Evolutionary conservation across 92 coral and sea anemone genomes (phyloP).

Genomic region (Pocillopora grandis): DNA sequence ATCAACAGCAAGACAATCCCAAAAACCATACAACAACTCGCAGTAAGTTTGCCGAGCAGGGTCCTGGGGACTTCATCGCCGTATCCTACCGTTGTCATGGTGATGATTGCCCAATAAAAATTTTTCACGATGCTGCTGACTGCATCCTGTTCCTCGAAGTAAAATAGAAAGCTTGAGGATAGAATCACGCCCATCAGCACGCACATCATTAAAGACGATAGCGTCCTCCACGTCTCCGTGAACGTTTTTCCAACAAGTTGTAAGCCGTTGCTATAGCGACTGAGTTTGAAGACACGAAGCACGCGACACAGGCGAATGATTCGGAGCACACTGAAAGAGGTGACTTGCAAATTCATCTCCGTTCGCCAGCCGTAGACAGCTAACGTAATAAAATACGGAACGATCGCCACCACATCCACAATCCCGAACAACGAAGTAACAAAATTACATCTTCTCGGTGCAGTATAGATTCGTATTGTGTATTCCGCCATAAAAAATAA

Average conservation of each 20-base stretch:
- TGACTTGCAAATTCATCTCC: conserved; percentile 54
- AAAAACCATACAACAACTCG: conserved; percentile 70
- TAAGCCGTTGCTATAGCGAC: conserved; percentile 83
- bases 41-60: conserved; percentile 71
- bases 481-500: conserved; percentile 81
- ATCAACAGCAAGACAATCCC: conserved; percentile 80
- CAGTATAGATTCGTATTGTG: conserved; percentile 59
- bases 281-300: conserved; percentile 80
- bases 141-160: conserved; percentile 52
- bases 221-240: conserved; percentile 62
- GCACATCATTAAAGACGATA: conserved; percentile 68
- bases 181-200: conserved; percentile 70
- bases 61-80: conserved; percentile 89
- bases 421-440: conserved; percentile 71
- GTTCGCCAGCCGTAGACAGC: conserved; percentile 45
- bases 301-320: conserved; percentile 83
- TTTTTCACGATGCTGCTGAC: conserved; percentile 78
- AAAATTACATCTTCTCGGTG: conserved; percentile 69
- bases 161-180: conserved; percentile 75
- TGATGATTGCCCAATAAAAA: conserved; percentile 85
- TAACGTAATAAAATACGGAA: conserved; percentile 80
- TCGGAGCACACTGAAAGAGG: conserved; percentile 82
- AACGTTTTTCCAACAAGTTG: conserved; percentile 81
- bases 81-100: conserved; percentile 98
- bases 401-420: conserved; percentile 77